Evolutionary conservation across 2,888 invertebrate species (phyloP), one percentile per base, ranked within the genome.

Genomic region (Noctua janthina): DNA sequence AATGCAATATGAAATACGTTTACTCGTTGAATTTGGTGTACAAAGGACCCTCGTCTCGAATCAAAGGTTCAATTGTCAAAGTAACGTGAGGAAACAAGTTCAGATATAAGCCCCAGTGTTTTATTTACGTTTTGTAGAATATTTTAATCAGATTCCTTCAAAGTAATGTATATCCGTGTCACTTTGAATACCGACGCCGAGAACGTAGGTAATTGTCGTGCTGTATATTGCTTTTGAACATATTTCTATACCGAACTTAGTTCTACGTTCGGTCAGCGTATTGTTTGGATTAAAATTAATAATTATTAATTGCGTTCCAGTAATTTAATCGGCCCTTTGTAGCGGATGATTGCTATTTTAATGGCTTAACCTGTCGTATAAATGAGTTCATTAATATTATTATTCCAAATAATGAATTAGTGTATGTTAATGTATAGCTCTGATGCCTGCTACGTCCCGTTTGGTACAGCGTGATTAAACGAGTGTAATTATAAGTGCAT

Each of bases 321-420:
- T 83, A 76, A 43, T 23, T 56, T 39, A 76, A 66, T 56, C 43
- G 10, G 5, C 23, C 13, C 29, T 23, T 29, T 79, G 83, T 76
- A 68, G 29, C 56, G 29, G 10, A 29, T 29, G 56, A 35, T 67
- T 83, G 49, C 29, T 11, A 51, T 35, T 67, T 56, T 35, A 51
- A 67, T 77, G 0, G 35, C 35, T 35, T 5, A 46, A 23, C 13
- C 8, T 29, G 17, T 43, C 5, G 29, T 17, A 46, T 15, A n/a
- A 15, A 46, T 8, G 4, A n/a, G 3, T n/a, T 56, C 4, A 17
- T 20, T n/a, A 15, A 29, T 43, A 46, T 74, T 46, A 64, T 17
- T 54, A 17, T 54, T 75, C 10, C 23, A 74, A 73, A 73, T 35
- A 51, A 43, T 71, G 29, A 49, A 29, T 10, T 35, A 5, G 29